Evolutionary conservation across 1,140 invertebrate species (phyloP), one percentile per base, ranked within the genome.

Genomic region (Cotesia vestalis): DNA sequence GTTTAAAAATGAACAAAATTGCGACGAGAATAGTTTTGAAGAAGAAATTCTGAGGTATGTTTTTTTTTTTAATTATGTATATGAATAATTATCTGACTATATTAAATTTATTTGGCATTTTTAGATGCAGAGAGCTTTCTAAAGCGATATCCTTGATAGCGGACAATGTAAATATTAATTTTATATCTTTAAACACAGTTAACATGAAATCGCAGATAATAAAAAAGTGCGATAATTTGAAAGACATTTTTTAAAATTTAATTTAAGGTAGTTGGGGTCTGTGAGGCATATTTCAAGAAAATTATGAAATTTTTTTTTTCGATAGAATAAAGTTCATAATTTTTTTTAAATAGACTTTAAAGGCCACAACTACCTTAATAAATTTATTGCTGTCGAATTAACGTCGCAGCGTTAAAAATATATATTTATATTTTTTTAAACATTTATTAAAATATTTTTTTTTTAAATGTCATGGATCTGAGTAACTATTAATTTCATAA

Each of bases 181-280:
- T 71, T 20, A 5, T 74, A 36, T 46, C 8, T 6, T 14, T 74
- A 36, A 62, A 71, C 40, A 71, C 63, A 36, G 17, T 12, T 38
- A 55, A 53, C 9, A 53, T 71, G 53, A 74, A 74, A 67, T 12
- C n/a, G 9, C 12, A 38, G 52, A 4, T 71, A 34, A n/a, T 62
- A 34, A 35, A 55, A n/a, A 59, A 67, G 11, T 74, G 72, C 72
- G 69, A 76, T 60, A 38, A 57, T 38, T 61, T 71, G 36, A 69
- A 69, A 73, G 71, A 76, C 11, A 62, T 36, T 12, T 38, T 76
- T 35, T 74, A 55, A 17, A 17, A 17, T 17, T 17, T 17, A 17
- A 17, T 17, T 17, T 17, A 17, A 17, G 17, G 17, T 17, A 17
- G 17, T 17, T 17, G 17, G 17, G 51, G 70, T 17, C 62, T 66